Evolutionary conservation across 1,140 invertebrate genomes (phyloP), one percentile per base, ranked within the genome.

Genomic region (Drosophila yakuba): DNA sequence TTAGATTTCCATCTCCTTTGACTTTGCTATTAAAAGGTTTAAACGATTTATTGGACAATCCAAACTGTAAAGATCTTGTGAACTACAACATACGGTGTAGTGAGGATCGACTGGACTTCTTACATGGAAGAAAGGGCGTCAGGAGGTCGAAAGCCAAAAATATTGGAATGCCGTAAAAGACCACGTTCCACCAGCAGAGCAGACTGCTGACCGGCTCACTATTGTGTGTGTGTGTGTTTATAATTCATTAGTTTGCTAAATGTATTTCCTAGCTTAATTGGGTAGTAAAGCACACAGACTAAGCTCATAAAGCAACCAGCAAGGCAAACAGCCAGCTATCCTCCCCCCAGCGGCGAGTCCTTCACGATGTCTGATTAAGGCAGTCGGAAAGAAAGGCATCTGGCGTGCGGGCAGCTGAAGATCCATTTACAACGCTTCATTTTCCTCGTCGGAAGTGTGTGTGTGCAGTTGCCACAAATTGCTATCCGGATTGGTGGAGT

Each of bases 201-300:
- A 20, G 17, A 17, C 17, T 28, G 7, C 28, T 32, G 28, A 1
- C 7, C 8, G 7, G 28, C 28, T 8, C 28, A 32, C 28, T 3
- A 25, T 25, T 25, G 23, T 41, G 23, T 47, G 57, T 74, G 54
- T 71, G 68, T 72, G 47, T 83, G 76, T 89, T 89, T 83, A 67
- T 89, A 74, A 88, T 82, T 83, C 80, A 83, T 88, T 78, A 88
- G 73, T 79, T 89, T 80, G 73, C 78, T 83, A 89, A 88, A 88
- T 83, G 75, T 88, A 79, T 89, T 83, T 80, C 63, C 67, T 47
- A 74, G 63, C 84, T 88, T 83, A 89, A 88, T 88, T 83, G 82
- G 62, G 50, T 72, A 66, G 78, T 56, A 79, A 78, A 73, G 79
- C 74, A 69, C 59, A 73, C 80, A 74, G 64, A 76, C 64, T 83